These are phyloP conservation scores for Scomber scombrus DNA, from an alignment of 2,113 vertebrate genomes.

Conservation along the genomic window DNA sequence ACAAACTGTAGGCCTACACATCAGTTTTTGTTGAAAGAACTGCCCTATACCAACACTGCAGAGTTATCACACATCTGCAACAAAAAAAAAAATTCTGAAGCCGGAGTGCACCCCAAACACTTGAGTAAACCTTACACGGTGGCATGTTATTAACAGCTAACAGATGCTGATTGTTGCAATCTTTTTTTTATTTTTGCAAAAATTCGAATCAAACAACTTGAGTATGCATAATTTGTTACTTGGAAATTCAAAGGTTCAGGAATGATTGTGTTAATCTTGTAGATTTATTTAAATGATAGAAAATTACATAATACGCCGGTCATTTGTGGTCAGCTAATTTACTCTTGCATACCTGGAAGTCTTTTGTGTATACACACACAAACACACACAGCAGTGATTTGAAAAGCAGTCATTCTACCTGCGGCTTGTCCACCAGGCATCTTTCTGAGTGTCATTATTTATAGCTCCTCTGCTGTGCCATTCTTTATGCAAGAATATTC, in stretches of 20 bases:
- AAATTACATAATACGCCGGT: too few relatives aligned
- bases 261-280: not conserved
- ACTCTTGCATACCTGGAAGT: too few relatives aligned
- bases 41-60: conserved; percentile 5
- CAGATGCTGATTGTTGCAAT: not conserved
- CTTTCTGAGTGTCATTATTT: conserved; percentile 37
- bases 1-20: not conserved
- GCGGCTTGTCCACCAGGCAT: conserved; percentile 34
- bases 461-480: conserved; percentile 19
- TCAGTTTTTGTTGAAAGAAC: not conserved
- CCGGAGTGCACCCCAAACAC: conserved; percentile 1
- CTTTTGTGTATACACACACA: not conserved
- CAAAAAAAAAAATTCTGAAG: not conserved
- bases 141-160: not conserved
- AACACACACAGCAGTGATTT: conserved; percentile 18
- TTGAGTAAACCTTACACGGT: conserved; percentile 13
- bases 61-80: not conserved
- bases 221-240: not conserved
- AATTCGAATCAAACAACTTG: conserved; percentile 6
- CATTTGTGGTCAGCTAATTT: too few relatives aligned
- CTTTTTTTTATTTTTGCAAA: too few relatives aligned
- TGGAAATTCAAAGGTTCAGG: not conserved
- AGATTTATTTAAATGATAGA: too few relatives aligned
- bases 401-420: conserved; percentile 29
- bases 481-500: conserved; percentile 51